Base-by-base conservation (phyloP, 2,888 invertebrate genomes). In the Yponomeuta sedellus region DNA sequence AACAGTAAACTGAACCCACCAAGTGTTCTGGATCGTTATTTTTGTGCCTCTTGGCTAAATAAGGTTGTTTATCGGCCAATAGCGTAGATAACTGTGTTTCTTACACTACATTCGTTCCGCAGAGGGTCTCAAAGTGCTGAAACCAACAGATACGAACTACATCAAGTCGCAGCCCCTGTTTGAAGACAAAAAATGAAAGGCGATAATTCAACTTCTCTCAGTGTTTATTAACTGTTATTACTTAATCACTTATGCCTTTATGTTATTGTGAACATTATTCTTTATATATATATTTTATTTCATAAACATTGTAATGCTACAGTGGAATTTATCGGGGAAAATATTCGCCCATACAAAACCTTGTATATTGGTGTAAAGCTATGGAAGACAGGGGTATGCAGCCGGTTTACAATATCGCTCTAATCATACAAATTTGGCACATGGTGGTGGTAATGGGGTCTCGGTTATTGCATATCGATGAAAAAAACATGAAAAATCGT, bases 201-300 rank as follows among this genome's bases (percentile, higher is more conserved):
- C 69, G 72, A 70, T 66, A 64, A 71, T 73, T 71, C 72, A 72
- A 77, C 77, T 81, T 83, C 77, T 83, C 81, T 80, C 82, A 82
- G 76, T 86, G 78, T 88, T 88, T 88, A 88, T 87, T 87, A 81
- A 83, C 81, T 77, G 82, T 83, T 82, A 86, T 80, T 22, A 16
- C 10, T 62, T 39, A 34, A 84, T 74, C 83, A 80, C 79, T 75
- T 78, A 81, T 77, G 78, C 11, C 78, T 79, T 81, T 83, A 86
- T 86, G 82, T 83, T 88, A 85, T 82, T 85, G 83, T 87, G 88
- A 86, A 88, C 87, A 83, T 79, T 80, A 82, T 82, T 84, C 77
- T 85, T 82, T 85, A 87, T 79, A 85, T 11, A 39, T 62, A 10
- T 22, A 63, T 52, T 10, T 79, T 78, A 80, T 85, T 85, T 82